phyloP scores from a whole-genome alignment of 2,113 vertebrate species.

The Atlantisia rogersi region DNA sequence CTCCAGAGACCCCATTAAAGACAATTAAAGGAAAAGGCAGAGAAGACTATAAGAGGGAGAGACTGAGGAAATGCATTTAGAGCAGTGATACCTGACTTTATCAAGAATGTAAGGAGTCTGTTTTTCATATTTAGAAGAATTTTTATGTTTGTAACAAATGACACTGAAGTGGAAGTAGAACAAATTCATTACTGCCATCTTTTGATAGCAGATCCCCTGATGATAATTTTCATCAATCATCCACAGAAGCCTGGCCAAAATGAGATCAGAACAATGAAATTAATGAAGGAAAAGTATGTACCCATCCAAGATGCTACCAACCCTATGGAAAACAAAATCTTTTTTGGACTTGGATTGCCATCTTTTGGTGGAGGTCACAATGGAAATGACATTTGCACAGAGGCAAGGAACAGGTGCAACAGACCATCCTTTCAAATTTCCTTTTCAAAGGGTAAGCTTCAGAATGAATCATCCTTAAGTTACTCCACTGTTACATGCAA shows the following conservation, averaged over 20 bases:
- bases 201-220: neutral
- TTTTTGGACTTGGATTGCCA: neutral
- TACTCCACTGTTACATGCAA: neutral
- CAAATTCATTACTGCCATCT: neutral
- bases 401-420: neutral
- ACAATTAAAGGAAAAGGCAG: neutral
- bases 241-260: neutral
- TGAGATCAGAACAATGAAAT: neutral
- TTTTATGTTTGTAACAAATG: neutral
- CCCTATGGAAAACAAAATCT: neutral
- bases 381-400: neutral
- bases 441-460: neutral
- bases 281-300: neutral
- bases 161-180: neutral
- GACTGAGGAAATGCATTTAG: neutral
- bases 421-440: neutral
- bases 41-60: neutral
- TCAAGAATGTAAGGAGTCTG: neutral
- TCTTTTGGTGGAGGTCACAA: constrained; percentile 23
- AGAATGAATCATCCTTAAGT: neutral
- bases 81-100: neutral
- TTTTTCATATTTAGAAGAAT: neutral
- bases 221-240: neutral
- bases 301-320: neutral
- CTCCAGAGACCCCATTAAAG: neutral